These are phyloP conservation scores for Drosophila crucigera DNA, from an alignment of 2,888 invertebrate species.

Conservation along the genomic window DNA sequence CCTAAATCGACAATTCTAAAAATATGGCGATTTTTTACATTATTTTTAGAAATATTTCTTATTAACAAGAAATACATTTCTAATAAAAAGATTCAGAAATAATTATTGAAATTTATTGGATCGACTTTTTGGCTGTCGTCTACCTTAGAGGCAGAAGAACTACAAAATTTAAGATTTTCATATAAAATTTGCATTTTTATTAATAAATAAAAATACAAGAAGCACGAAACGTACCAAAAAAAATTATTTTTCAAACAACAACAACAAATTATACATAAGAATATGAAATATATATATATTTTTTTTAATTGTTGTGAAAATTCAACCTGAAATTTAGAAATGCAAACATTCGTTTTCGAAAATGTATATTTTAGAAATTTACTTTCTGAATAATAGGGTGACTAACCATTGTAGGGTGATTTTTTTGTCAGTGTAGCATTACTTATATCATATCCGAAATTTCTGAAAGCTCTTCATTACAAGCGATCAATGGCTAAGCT, in stretches of 20 bases:
- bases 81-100: not conserved
- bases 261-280: too few species aligned
- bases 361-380: not conserved
- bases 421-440: not conserved
- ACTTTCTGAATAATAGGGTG: not conserved
- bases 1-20: not conserved
- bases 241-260: too few species aligned
- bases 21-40: not conserved
- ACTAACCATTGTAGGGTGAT: not conserved
- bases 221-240: too few species aligned
- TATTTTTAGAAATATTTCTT: not conserved
- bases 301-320: too few species aligned
- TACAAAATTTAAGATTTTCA: too few species aligned
- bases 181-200: too few species aligned
- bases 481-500: conserved; percentile 14
- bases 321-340: not conserved
- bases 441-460: not conserved
- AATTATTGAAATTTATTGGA: not conserved
- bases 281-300: too few species aligned
- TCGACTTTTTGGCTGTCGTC: too few species aligned
- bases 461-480: not conserved
- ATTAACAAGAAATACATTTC: not conserved
- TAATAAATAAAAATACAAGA: too few species aligned
- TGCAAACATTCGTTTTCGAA: not conserved
- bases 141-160: too few species aligned